phyloP scores from a whole-genome alignment of 2,797 vertebrate species.

The Schizopygopsis pylzovi region DNA sequence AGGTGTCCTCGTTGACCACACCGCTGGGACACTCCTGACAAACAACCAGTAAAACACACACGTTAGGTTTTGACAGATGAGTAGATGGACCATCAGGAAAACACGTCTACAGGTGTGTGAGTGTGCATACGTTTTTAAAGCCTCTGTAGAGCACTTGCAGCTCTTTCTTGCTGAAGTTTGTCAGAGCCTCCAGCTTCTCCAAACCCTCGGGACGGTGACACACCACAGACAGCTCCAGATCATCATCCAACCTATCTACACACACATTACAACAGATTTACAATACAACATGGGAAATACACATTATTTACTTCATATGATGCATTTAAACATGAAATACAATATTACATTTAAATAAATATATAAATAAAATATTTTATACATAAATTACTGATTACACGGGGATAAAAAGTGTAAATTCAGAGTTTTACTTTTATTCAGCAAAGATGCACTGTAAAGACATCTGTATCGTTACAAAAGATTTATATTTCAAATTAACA shows the following conservation, averaged over 20 bases:
- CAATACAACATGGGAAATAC: neutral
- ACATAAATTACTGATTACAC: neutral
- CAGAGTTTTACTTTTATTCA: neutral
- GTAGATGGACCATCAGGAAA: neutral
- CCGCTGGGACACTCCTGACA: constrained; percentile 94
- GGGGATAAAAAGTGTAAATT: neutral
- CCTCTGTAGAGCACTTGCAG: constrained; percentile 96
- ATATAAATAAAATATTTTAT: neutral
- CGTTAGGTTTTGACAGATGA: no score
- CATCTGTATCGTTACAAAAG: neutral
- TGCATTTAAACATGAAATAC: neutral
- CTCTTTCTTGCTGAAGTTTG: constrained; percentile 95
- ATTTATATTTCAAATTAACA: neutral
- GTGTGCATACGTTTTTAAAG: constrained; percentile 91
- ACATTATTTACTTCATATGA: neutral
- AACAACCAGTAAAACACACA: constrained; percentile 32
- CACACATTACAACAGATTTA: neutral
- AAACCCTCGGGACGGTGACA: constrained; percentile 94
- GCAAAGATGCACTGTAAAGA: neutral
- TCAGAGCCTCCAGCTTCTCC: constrained; percentile 90
- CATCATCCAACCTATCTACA: constrained; percentile 93
- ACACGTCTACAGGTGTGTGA: neutral
- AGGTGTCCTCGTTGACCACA: constrained; percentile 93
- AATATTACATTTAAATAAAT: neutral
- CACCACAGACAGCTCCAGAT: constrained; percentile 93